Conservation (phyloP, 2,888 invertebrate genomes). For the Drosophila suboccidentalis region DNA sequence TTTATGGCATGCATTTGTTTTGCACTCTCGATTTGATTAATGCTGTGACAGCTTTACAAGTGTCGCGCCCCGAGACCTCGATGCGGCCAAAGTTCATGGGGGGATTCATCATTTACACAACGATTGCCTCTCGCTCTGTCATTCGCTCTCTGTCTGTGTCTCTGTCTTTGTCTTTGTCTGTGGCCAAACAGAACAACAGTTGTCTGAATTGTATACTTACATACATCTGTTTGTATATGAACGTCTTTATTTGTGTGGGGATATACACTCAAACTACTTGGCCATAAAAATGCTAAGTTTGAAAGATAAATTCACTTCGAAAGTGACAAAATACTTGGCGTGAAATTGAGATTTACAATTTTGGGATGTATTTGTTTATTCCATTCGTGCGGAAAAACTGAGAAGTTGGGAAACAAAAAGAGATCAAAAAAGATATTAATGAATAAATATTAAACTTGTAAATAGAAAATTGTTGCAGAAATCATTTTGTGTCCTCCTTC, state of each 20-base stretch:
- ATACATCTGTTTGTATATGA: background rate
- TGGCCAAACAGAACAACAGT: constrained; percentile 40
- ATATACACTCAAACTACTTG: constrained; percentile 44
- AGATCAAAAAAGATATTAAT: background rate
- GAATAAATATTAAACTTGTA: background rate
- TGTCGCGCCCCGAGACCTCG: constrained; percentile 58
- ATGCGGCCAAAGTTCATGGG: constrained; percentile 57
- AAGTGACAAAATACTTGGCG: constrained; percentile 19
- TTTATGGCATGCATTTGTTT: constrained; percentile 72
- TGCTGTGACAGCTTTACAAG: constrained; percentile 75
- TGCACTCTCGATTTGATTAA: constrained; percentile 71
- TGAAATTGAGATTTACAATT: constrained; percentile 12
- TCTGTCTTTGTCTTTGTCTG: background rate
- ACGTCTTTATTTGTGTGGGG: background rate
- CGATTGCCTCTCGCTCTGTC: constrained; percentile 16
- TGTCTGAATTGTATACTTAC: constrained; percentile 21
- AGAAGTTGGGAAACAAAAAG: background rate
- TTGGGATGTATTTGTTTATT: constrained; percentile 8
- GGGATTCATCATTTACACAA: constrained; percentile 60
- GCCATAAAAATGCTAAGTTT: constrained; percentile 39
- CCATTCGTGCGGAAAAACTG: background rate
- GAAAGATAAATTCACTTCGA: constrained; percentile 31
- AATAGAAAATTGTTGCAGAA: background rate
- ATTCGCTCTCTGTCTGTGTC: background rate
- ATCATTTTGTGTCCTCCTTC: background rate